These are phyloP conservation scores for Thymelicus lineola DNA, from an alignment of 2,888 invertebrate genomes.

Conservation along the genomic window DNA sequence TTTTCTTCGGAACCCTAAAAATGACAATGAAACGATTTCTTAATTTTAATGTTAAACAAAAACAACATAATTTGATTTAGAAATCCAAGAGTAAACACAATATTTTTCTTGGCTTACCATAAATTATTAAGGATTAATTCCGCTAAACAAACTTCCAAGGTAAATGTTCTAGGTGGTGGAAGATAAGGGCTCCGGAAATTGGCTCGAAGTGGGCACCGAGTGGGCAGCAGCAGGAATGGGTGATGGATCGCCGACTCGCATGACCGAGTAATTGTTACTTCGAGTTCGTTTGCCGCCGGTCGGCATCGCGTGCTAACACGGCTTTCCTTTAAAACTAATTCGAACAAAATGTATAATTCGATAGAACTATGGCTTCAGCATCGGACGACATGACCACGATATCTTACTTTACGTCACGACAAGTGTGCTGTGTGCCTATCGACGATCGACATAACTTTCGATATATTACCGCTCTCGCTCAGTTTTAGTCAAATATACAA, in stretches of 20 bases:
- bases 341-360: constrained; percentile 32
- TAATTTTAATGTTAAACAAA: too few species aligned
- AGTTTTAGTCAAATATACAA: too few species aligned
- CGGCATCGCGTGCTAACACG: constrained; percentile 64
- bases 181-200: constrained; percentile 82
- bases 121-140: constrained; percentile 68
- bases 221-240: constrained; percentile 72
- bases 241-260: constrained; percentile 81
- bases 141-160: constrained; percentile 77
- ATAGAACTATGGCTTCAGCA: constrained; percentile 28
- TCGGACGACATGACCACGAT: too few species aligned
- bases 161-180: constrained; percentile 61
- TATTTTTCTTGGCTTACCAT: not conserved
- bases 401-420: too few species aligned
- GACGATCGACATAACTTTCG: too few species aligned
- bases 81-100: not conserved
- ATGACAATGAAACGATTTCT: too few species aligned
- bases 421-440: too few species aligned
- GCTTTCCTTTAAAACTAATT: constrained; percentile 69
- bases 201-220: constrained; percentile 76
- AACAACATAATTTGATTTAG: too few species aligned
- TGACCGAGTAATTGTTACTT: constrained; percentile 83
- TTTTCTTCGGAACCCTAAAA: too few species aligned
- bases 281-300: constrained; percentile 64
- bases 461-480: too few species aligned